phyloP scores from a whole-genome alignment of 1,140 invertebrate species.

The Hesperophylax magnus region DNA sequence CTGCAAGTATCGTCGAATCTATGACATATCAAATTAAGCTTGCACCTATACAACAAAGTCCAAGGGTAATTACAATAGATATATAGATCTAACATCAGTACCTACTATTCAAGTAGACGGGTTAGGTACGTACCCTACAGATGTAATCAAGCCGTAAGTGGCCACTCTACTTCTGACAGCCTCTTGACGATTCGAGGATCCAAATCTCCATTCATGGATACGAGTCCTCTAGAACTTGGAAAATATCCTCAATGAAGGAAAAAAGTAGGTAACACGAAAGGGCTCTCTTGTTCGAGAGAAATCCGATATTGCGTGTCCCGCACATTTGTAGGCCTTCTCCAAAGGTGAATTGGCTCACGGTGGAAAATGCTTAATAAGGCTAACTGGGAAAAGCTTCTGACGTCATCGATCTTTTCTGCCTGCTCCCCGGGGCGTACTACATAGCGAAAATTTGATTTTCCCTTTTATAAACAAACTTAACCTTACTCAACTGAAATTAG shows the following conservation, averaged over 20 bases:
- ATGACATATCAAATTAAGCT: neutral
- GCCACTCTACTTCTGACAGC: neutral
- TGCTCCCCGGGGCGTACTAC: neutral
- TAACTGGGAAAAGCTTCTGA: constrained; percentile 6
- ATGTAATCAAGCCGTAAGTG: neutral
- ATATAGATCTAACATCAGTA: neutral
- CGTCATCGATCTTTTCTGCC: neutral
- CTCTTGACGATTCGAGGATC: neutral
- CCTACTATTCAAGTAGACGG: too few species aligned
- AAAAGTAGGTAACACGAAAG: neutral
- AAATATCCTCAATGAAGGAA: neutral
- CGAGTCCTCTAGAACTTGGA: neutral
- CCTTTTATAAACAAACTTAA: neutral
- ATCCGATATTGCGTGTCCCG: constrained; percentile 31
- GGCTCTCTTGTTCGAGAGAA: constrained; percentile 16
- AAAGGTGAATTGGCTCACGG: constrained; percentile 7
- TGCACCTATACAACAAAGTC: neutral
- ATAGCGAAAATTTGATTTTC: neutral
- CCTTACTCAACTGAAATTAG: neutral
- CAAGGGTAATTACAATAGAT: neutral
- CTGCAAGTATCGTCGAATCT: too few species aligned
- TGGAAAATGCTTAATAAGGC: constrained; percentile 12
- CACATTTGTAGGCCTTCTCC: constrained; percentile 11
- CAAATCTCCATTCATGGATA: constrained; percentile 19
- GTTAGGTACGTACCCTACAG: neutral